Conservation (phyloP, 2,888 invertebrate species). For the Callinectes sapidus region DNA sequence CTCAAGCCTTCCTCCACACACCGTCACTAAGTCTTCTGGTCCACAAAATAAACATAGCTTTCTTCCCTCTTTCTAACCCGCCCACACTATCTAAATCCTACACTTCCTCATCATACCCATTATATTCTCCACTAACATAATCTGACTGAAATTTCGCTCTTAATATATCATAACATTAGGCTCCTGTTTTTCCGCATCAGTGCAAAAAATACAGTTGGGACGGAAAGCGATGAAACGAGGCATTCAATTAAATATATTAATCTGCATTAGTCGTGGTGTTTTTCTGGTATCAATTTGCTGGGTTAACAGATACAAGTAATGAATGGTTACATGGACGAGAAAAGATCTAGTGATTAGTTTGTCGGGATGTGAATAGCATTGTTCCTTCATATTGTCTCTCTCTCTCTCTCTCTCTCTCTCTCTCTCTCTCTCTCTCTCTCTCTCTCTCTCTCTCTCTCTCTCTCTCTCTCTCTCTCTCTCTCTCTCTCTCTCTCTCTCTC, state of each 20-base stretch:
- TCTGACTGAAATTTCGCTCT: conserved; percentile 36
- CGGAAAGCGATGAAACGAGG: conserved; percentile 44
- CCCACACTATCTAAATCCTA: too few relatives aligned
- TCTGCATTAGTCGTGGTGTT: conserved; percentile 57
- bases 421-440: too few relatives aligned
- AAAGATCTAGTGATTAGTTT: conserved; percentile 19
- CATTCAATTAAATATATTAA: conserved; percentile 66
- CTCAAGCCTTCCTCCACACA: too few relatives aligned
- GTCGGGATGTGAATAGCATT: neutral
- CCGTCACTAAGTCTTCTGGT: too few relatives aligned
- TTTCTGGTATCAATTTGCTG: conserved; percentile 54
- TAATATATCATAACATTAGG: neutral
- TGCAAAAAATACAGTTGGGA: conserved; percentile 8
- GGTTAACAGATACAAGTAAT: conserved; percentile 56
- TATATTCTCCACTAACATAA: neutral
- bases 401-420: too few relatives aligned
- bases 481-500: too few relatives aligned
- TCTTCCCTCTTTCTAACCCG: too few relatives aligned
- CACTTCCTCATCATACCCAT: too few relatives aligned
- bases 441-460: neutral
- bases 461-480: too few relatives aligned
- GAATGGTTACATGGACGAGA: conserved; percentile 39
- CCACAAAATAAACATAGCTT: too few relatives aligned
- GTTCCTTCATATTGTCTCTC: neutral
- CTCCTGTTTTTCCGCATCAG: neutral